Conservation (phyloP, 2,888 invertebrate genomes). For the Plagodis dolabraria region DNA sequence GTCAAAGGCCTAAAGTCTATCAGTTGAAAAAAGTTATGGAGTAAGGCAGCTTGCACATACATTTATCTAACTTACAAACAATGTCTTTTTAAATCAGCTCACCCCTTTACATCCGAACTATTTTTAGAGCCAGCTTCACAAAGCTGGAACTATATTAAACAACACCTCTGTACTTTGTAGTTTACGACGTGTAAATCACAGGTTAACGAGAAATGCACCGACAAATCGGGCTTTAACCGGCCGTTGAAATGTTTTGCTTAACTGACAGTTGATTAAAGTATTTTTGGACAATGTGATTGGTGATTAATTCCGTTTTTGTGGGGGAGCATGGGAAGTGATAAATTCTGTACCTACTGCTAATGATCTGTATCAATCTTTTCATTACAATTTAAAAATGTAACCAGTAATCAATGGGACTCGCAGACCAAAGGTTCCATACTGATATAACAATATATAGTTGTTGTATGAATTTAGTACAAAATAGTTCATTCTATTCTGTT, state of each 20-base stretch:
- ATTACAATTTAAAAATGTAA: too few species aligned
- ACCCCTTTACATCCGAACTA: constrained; percentile 2
- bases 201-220: constrained; percentile 29
- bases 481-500: too few species aligned
- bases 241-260: constrained; percentile 22
- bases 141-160: constrained; percentile 28
- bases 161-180: constrained; percentile 28
- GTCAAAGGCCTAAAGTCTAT: background rate
- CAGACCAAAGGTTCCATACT: too few species aligned
- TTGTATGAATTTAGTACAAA: too few species aligned
- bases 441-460: too few species aligned
- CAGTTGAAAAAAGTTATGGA: background rate
- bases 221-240: constrained; percentile 15
- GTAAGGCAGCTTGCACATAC: background rate
- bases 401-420: too few species aligned
- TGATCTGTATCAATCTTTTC: too few species aligned
- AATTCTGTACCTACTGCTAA: background rate
- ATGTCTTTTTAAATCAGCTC: background rate
- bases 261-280: constrained; percentile 26
- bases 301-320: constrained; percentile 1
- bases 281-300: constrained; percentile 7
- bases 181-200: constrained; percentile 33
- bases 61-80: background rate
- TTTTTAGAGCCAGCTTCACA: constrained; percentile 14
- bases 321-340: background rate